Percentiles rank a stretch among this genome's conserved stretches.
Conservation (phyloP, 1,140 invertebrate species). For the Musca vetustissima region DNA sequence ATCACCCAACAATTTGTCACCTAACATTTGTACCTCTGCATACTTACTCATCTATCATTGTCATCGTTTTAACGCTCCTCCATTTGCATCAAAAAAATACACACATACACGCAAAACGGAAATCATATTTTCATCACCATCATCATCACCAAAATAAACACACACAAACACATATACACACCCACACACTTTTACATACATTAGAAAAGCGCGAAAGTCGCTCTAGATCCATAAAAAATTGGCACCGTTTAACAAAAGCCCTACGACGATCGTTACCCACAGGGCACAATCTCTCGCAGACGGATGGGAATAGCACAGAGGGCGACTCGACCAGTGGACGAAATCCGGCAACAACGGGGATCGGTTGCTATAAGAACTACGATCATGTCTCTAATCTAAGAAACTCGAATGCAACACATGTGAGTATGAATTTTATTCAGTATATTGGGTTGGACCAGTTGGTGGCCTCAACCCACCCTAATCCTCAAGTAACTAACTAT, state of each 20-base stretch:
- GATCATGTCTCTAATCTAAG: constrained; percentile 70
- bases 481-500: neutral
- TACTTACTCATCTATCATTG: no score
- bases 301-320: constrained; percentile 82
- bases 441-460: no score
- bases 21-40: no score
- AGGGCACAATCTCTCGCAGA: constrained; percentile 90
- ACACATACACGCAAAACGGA: neutral
- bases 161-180: constrained; percentile 29
- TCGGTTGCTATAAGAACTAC: constrained; percentile 84
- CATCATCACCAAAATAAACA: neutral
- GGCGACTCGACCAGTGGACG: constrained; percentile 71
- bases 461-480: neutral
- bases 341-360: constrained; percentile 71
- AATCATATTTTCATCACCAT: neutral
- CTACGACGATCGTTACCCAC: constrained; percentile 57
- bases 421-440: constrained; percentile 47
- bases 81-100: neutral
- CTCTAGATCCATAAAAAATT: constrained; percentile 56
- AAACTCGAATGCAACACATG: constrained; percentile 64
- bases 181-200: constrained; percentile 30
- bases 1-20: no score
- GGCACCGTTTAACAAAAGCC: constrained; percentile 57
- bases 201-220: constrained; percentile 55
- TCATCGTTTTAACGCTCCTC: no score